Percentiles rank a stretch among this genome's conserved stretches.
Conservation (phyloP, 2,888 invertebrate genomes). For the Flexamia atlantica region DNA sequence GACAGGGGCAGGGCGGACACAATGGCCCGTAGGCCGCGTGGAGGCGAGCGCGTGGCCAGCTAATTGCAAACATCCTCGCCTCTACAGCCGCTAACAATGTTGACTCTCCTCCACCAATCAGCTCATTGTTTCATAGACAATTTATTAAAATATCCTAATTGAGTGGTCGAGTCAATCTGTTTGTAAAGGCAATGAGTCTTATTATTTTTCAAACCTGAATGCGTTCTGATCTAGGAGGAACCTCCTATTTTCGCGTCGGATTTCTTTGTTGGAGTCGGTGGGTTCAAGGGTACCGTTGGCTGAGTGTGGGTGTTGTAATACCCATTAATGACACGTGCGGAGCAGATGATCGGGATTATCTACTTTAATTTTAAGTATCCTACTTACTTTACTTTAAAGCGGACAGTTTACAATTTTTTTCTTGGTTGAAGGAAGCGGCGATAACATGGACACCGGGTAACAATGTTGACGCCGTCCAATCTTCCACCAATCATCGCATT, state of each 20-base stretch:
- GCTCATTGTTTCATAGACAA: slow-evolving; percentile 46
- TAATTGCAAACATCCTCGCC: slow-evolving; percentile 42
- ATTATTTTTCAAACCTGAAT: slow-evolving; percentile 12
- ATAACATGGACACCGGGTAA: too few species aligned
- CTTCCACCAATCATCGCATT: slow-evolving; percentile 43
- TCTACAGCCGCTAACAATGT: slow-evolving; percentile 27
- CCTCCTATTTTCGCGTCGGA: not conserved
- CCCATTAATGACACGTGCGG: too few species aligned
- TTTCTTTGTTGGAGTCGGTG: not conserved
- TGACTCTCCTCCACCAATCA: slow-evolving; percentile 50
- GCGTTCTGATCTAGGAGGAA: not conserved
- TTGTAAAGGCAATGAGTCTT: slow-evolving; percentile 14
- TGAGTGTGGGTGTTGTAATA: not conserved
- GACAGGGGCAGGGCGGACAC: slow-evolving; percentile 2
- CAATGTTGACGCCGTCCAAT: slow-evolving; percentile 57
- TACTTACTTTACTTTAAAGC: too few species aligned
- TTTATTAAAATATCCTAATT: slow-evolving; percentile 57
- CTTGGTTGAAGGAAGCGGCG: too few species aligned
- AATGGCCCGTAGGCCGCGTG: slow-evolving; percentile 45
- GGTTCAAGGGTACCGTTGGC: not conserved
- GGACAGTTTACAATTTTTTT: too few species aligned
- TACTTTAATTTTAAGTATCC: too few species aligned
- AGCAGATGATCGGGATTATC: not conserved
- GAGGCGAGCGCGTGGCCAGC: slow-evolving; percentile 44
- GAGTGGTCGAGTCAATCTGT: slow-evolving; percentile 4